A percentile compares a stretch with the other conserved stretches of the same genome.
These are phyloP conservation scores for Fragum sueziense DNA, from an alignment of 2,888 invertebrate genomes.

Conservation along the genomic window DNA sequence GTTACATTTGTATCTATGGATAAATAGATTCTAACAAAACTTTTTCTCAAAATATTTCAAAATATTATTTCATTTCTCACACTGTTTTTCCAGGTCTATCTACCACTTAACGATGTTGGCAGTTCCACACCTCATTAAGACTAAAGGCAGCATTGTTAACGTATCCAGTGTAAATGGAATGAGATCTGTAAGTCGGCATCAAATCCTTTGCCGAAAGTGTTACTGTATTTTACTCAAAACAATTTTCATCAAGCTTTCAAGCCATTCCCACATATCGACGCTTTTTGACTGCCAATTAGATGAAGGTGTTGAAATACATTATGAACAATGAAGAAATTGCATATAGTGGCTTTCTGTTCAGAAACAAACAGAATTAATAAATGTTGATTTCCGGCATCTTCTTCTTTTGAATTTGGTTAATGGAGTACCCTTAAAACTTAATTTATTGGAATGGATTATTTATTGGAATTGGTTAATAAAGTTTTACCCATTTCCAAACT, in stretches of 20 bases:
- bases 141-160: constrained; percentile 87
- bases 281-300: background rate
- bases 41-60: too few species aligned
- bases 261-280: background rate
- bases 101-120: constrained; percentile 90
- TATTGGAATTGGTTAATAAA: background rate
- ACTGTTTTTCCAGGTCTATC: constrained; percentile 78
- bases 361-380: background rate
- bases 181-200: constrained; percentile 87
- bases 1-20: too few species aligned
- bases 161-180: constrained; percentile 97
- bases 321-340: background rate
- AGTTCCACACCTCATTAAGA: constrained; percentile 90
- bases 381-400: background rate
- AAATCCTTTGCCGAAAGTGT: too few species aligned
- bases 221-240: too few species aligned
- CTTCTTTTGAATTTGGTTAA: background rate
- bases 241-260: background rate
- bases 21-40: too few species aligned
- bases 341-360: background rate
- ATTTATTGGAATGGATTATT: background rate
- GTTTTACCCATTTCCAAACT: background rate
- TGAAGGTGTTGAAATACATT: background rate
- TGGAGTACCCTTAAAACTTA: too few species aligned
- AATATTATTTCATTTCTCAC: too few species aligned